Evolutionary conservation across 2,797 vertebrate species (phyloP).

Genomic region (Rallus crepitans): DNA sequence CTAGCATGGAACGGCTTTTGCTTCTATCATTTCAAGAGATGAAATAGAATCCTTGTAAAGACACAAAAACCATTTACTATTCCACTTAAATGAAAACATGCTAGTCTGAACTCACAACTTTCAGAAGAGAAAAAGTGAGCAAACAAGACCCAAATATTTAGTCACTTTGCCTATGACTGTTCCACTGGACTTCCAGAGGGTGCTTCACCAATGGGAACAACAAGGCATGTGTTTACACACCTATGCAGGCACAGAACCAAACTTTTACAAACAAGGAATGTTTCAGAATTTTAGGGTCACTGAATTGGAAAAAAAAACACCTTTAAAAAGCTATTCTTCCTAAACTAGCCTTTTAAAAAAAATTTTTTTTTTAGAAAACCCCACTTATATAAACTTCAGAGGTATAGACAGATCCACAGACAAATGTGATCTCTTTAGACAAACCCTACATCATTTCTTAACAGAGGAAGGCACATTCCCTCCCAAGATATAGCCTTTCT

Average conservation of each 20-base stretch:
- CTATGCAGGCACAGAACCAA: neutral
- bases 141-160: slow-evolving; percentile 7
- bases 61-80: neutral
- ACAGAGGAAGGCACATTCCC: neutral
- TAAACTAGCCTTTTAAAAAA: neutral
- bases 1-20: neutral
- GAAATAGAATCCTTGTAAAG: slow-evolving; percentile 10
- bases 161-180: neutral
- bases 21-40: neutral
- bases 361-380: neutral
- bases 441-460: neutral
- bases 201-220: neutral
- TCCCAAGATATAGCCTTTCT: fast-evolving
- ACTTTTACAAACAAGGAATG: neutral
- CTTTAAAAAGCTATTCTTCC: neutral
- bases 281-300: neutral
- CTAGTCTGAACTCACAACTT: neutral
- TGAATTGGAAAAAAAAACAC: neutral
- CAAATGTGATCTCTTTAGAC: neutral
- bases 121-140: neutral
- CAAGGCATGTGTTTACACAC: neutral
- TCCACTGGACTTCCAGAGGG: neutral
- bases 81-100: neutral
- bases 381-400: neutral
- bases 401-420: neutral